A percentile compares a stretch with the other conserved stretches of the same genome.
Conservation (phyloP, 2,888 invertebrate species). For the Rotaria sp. region DNA sequence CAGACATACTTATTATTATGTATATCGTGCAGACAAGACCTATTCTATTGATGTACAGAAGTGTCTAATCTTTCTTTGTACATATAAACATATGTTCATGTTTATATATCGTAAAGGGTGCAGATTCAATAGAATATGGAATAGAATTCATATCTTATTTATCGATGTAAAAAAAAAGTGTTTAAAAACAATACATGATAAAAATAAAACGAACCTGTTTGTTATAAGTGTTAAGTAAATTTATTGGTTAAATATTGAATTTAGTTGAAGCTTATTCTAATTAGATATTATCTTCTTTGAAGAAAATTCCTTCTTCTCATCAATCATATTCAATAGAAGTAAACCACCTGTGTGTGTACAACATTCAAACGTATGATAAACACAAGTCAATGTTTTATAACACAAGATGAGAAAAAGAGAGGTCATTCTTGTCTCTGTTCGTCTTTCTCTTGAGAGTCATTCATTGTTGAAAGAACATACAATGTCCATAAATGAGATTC, state of each 20-base stretch:
- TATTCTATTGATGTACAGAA: constrained; percentile 6
- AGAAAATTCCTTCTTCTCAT: not conserved
- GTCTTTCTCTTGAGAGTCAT: not conserved
- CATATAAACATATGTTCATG: constrained; percentile 11
- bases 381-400: not conserved
- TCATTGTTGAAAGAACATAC: not conserved
- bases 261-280: too few relatives aligned
- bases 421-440: not conserved
- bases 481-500: constrained; percentile 19
- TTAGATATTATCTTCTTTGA: not conserved
- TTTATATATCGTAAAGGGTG: not conserved
- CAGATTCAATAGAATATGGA: not conserved
- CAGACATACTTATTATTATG: not conserved
- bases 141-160: not conserved
- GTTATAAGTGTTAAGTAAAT: not conserved
- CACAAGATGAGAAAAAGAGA: not conserved
- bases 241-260: constrained; percentile 11
- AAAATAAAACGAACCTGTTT: too few relatives aligned
- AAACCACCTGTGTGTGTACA: not conserved
- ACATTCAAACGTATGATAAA: not conserved
- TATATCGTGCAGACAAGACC: not conserved
- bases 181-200: not conserved
- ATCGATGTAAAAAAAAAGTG: not conserved
- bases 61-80: constrained; percentile 7
- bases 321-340: not conserved